Conservation (phyloP, 2,113 vertebrate genomes). For the Notothenia rossii region DNA sequence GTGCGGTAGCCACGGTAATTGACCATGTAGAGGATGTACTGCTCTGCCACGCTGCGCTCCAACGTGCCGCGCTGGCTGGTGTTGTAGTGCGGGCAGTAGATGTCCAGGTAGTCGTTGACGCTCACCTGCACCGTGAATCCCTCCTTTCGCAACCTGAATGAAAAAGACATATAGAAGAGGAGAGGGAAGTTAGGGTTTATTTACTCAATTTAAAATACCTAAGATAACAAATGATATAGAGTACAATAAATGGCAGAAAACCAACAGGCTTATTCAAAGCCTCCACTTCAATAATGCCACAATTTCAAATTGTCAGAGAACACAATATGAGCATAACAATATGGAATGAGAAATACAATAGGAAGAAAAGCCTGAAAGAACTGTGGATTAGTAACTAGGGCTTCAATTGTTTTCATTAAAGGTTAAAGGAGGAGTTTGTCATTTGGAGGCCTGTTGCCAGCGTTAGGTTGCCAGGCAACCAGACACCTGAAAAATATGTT, state of each 20-base stretch:
- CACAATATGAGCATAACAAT: no score
- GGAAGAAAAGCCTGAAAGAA: background rate
- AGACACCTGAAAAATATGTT: conserved; percentile 4
- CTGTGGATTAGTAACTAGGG: background rate
- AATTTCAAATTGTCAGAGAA: no score
- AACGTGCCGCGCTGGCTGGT: conserved; percentile 81
- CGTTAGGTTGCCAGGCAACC: conserved; percentile 15
- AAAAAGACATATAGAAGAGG: background rate
- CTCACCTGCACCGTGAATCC: conserved; percentile 96
- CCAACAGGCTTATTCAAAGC: no score
- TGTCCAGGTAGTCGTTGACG: conserved; percentile 97
- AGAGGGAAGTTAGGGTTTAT: no score
- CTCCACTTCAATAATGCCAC: no score
- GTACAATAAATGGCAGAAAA: no score
- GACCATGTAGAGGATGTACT: conserved; percentile 98
- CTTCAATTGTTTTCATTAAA: background rate
- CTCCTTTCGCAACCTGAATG: conserved; percentile 88
- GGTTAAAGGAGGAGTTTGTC: conserved; percentile 11
- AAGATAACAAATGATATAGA: no score
- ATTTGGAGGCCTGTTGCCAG: background rate
- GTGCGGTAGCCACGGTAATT: conserved; percentile 90
- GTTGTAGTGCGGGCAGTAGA: conserved; percentile 98
- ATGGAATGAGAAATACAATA: background rate
- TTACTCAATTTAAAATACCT: no score
- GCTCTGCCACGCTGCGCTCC: conserved; percentile 88